Evolutionary conservation across 1,140 invertebrate genomes (phyloP), one percentile per base, ranked within the genome.

Genomic region (Thalassaphorura encarpata): DNA sequence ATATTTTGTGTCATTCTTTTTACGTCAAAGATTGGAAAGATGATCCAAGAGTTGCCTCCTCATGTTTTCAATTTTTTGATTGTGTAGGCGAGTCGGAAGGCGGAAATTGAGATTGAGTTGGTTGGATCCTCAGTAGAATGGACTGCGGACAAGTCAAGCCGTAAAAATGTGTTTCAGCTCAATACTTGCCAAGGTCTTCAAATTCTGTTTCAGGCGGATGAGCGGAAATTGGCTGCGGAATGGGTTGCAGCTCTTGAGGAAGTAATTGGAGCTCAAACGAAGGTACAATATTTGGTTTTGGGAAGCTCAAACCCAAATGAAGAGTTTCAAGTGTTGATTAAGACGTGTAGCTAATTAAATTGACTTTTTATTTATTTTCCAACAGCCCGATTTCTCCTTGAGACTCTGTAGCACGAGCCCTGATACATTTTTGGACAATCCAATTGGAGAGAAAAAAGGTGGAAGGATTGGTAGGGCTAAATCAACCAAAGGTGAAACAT

Each of bases 131-230:
- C 40, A 69, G 40, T 69, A 79, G 33, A 75, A 54, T 71, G 73
- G 63, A 76, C 72, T 24, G 72, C 76, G 24, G 76, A 77, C 56
- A 72, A 76, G 56, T 79, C 78, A 13, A 78, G 76, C 61, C 69
- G 78, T 43, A 79, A 77, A 68, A 77, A 79, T 67, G 78, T 80
- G 41, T 80, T 79, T 61, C 72, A 78, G 59, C 71, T 79, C 45
- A 75, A 69, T 60, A 76, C 76, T 39, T 39, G 23, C n/a, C 23
- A 28, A n/a, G 76, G 76, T 46, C 67, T 76, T 16, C 76, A 79
- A 68, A 71, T 80, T 27, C 69, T 80, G 3, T 70, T 80, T 52
- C 79, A 81, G 61, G 74, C 72, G 57, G 78, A 80, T 46, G 74
- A 74, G 64, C 66, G 68, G 18, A 57, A 70, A 43, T 68, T 68